These are phyloP conservation scores for Trachelus iudaicus DNA, from an alignment of 2,888 invertebrate species.

Conservation along the genomic window DNA sequence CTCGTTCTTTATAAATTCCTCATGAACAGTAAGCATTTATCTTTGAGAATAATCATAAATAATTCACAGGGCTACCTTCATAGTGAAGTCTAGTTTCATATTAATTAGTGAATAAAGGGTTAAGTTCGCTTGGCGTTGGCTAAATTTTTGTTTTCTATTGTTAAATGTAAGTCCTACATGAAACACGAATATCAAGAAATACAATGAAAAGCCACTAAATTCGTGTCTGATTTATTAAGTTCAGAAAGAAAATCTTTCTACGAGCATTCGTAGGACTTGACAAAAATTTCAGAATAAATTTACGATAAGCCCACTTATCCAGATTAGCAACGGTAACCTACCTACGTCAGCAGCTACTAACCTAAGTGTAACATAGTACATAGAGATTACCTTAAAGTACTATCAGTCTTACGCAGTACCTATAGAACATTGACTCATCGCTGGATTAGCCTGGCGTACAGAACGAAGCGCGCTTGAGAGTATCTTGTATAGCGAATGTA, in stretches of 20 bases:
- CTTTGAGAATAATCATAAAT: background rate
- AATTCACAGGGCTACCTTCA: background rate
- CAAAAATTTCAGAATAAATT: background rate
- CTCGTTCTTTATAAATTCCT: background rate
- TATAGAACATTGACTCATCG: background rate
- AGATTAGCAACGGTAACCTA: background rate
- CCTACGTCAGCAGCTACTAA: background rate
- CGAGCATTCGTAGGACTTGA: background rate
- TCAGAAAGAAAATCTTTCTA: background rate
- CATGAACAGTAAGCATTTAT: background rate
- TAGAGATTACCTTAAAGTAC: background rate
- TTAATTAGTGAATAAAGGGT: background rate
- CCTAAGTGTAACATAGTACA: background rate
- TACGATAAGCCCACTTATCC: background rate
- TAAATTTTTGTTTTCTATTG: background rate
- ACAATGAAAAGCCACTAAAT: background rate
- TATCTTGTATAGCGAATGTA: background rate
- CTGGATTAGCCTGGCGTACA: background rate
- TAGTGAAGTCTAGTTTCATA: background rate
- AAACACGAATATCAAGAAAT: background rate
- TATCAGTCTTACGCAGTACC: background rate
- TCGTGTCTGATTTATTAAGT: background rate
- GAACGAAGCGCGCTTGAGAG: background rate
- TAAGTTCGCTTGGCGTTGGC: background rate
- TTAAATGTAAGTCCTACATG: background rate